Evolutionary conservation across 2,113 vertebrate species (phyloP).

Genomic region (Oncorhynchus clarkii): DNA sequence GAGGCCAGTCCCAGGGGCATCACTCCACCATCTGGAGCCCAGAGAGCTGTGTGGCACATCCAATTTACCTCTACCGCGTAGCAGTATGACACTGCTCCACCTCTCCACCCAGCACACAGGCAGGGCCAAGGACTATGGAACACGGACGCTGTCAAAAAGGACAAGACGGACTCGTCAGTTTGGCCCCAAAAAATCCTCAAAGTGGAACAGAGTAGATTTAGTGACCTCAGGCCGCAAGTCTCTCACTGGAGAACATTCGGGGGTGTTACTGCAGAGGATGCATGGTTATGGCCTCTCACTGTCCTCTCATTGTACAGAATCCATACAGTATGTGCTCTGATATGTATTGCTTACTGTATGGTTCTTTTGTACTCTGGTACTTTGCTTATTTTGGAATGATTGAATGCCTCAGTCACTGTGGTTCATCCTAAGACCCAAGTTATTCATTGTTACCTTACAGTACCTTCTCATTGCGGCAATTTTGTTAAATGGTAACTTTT

Average conservation of each 20-base stretch:
- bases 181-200: background rate
- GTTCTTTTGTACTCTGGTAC: no score
- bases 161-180: conserved; percentile 21
- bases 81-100: conserved; percentile 33
- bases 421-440: no score
- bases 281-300: background rate
- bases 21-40: conserved; percentile 62
- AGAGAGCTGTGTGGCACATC: conserved; percentile 59
- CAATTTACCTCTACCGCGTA: conserved; percentile 65
- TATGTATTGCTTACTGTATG: background rate
- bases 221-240: background rate
- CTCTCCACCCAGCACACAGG: conserved; percentile 3
- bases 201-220: background rate
- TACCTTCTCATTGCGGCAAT: no score
- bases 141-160: conserved; percentile 29
- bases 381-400: no score
- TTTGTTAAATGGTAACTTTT: no score
- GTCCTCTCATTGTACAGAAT: background rate
- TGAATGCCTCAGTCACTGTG: no score
- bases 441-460: background rate
- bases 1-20: conserved; percentile 47
- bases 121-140: conserved; percentile 22
- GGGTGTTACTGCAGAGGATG: background rate
- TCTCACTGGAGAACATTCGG: background rate
- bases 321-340: background rate